A percentile compares a stretch with the other conserved stretches of the same genome.
Conservation (phyloP, 2,888 invertebrate species). For the Cyaniris semiargus region DNA sequence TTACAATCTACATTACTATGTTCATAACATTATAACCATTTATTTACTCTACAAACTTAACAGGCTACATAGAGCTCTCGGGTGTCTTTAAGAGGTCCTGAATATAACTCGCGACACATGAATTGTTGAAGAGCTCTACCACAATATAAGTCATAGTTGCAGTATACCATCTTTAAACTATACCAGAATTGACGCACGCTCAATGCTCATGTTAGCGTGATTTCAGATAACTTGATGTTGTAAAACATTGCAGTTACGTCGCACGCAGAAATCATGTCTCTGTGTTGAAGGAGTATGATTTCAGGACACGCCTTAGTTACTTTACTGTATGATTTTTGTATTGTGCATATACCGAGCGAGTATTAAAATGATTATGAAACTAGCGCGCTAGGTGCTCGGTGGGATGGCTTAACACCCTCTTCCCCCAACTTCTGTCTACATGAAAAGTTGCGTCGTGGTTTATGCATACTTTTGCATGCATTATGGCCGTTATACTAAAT, state of each 20-base stretch:
- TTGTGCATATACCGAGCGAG: conserved; percentile 41
- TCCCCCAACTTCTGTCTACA: conserved; percentile 58
- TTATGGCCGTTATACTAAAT: not conserved
- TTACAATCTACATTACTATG: not conserved
- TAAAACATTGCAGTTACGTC: too few species aligned
- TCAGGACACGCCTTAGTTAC: not conserved
- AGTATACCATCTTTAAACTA: not conserved
- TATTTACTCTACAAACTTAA: not conserved
- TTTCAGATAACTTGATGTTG: not conserved
- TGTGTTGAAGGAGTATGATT: too few species aligned
- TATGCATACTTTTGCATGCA: conserved; percentile 57
- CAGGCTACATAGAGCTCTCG: conserved; percentile 51
- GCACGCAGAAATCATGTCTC: too few species aligned
- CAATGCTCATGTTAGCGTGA: conserved; percentile 61
- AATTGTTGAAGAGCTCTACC: conserved; percentile 36
- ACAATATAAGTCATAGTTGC: not conserved
- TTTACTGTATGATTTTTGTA: not conserved
- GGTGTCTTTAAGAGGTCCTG: conserved; percentile 70
- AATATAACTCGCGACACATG: conserved; percentile 46
- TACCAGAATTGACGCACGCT: conserved; percentile 50
- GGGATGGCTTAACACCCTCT: conserved; percentile 69
- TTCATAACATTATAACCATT: conserved; percentile 6
- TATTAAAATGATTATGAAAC: conserved; percentile 80
- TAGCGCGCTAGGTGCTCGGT: conserved; percentile 70
- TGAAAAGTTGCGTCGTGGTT: conserved; percentile 65